phyloP scores from a whole-genome alignment of 2,113 vertebrate species.

The Phoxinus phoxinus region DNA sequence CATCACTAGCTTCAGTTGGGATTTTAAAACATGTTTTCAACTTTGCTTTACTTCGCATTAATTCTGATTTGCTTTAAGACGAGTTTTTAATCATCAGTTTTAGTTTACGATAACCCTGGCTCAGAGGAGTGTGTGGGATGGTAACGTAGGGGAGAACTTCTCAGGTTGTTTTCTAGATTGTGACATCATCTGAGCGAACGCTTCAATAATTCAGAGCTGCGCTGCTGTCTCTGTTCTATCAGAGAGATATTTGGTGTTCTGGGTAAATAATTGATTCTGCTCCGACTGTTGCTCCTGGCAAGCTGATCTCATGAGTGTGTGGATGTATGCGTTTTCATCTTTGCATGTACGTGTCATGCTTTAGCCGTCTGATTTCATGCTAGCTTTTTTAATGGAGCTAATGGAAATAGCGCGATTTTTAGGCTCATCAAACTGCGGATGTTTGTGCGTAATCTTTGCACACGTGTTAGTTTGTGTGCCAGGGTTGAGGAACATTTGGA shows the following conservation, averaged over 20 bases:
- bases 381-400: slow-evolving; percentile 7
- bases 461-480: background rate
- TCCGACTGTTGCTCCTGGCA: slow-evolving; percentile 15
- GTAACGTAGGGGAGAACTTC: background rate
- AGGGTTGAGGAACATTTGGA: background rate
- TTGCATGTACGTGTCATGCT: background rate
- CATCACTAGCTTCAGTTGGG: background rate
- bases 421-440: background rate
- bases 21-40: background rate
- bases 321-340: slow-evolving; percentile 29
- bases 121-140: background rate
- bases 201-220: slow-evolving; percentile 58
- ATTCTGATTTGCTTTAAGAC: background rate
- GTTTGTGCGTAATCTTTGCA: background rate
- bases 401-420: background rate
- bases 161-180: slow-evolving; percentile 37
- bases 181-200: slow-evolving; percentile 52
- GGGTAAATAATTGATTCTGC: slow-evolving; percentile 61
- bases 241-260: slow-evolving; percentile 46
- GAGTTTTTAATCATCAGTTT: background rate
- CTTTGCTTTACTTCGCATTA: background rate
- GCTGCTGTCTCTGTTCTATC: slow-evolving; percentile 35
- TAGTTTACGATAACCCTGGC: background rate
- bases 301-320: background rate
- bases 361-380: background rate